Evolutionary conservation across 2,113 vertebrate species (phyloP).

Genomic region (Paradisaea rubra): DNA sequence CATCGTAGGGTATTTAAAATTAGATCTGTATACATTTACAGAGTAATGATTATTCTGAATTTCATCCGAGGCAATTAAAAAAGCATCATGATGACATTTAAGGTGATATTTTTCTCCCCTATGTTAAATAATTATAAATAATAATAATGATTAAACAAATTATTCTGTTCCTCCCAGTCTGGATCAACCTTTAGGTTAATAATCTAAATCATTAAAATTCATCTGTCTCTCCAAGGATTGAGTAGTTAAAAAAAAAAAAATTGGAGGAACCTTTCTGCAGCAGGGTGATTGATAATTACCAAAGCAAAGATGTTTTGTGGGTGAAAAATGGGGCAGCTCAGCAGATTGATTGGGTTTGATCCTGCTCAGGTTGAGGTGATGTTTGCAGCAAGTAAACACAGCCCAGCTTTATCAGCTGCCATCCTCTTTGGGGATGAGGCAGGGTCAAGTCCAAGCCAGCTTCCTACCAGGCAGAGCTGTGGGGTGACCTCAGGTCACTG

Average conservation of each 20-base stretch:
- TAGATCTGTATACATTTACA: slow-evolving; percentile 67
- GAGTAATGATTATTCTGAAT: slow-evolving; percentile 70
- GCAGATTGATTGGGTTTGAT: background rate
- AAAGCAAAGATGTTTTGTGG: slow-evolving; percentile 52
- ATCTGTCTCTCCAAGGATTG: slow-evolving; percentile 75
- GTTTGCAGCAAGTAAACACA: background rate
- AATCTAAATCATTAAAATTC: slow-evolving; percentile 77
- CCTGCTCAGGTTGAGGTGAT: background rate
- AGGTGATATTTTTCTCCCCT: slow-evolving; percentile 77
- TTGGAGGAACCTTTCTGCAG: slow-evolving; percentile 60
- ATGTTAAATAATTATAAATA: slow-evolving; percentile 83
- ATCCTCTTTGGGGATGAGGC: background rate
- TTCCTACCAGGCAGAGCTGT: background rate
- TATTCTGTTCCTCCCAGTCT: slow-evolving; percentile 71
- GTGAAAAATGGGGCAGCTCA: slow-evolving; percentile 5
- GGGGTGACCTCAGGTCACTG: background rate
- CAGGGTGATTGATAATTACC: slow-evolving; percentile 73
- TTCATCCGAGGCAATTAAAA: slow-evolving; percentile 77
- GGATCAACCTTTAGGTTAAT: slow-evolving; percentile 79
- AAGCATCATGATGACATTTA: slow-evolving; percentile 77
- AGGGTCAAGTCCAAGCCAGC: background rate
- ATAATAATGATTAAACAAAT: slow-evolving; percentile 80
- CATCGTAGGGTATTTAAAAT: slow-evolving; percentile 70
- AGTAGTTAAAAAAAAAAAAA: slow-evolving; percentile 64
- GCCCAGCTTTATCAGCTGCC: background rate